phyloP scores from a whole-genome alignment of 2,113 vertebrate species.

The Ciconia maguari region DNA sequence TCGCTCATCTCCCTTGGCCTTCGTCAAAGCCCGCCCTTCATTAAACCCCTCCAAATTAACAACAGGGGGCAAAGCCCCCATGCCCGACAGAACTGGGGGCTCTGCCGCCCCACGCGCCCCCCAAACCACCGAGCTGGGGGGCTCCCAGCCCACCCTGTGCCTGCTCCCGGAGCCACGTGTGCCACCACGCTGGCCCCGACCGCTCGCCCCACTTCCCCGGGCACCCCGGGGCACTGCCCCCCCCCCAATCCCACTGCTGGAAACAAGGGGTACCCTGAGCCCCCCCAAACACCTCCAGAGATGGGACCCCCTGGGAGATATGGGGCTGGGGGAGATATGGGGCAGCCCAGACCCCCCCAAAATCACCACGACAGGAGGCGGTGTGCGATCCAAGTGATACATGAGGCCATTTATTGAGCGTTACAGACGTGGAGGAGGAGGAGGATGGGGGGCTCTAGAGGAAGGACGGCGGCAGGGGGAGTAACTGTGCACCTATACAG shows the following conservation, averaged over 20 bases:
- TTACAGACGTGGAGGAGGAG: neutral
- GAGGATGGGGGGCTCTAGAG: neutral
- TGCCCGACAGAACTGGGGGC: neutral
- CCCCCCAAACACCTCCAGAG: neutral
- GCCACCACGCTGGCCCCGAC: neutral
- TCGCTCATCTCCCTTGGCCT: neutral
- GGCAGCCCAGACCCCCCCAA: neutral
- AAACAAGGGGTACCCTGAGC: neutral
- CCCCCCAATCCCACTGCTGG: neutral
- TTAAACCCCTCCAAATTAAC: neutral
- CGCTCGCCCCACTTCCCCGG: too few relatives aligned
- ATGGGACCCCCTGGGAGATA: neutral
- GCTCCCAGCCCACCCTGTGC: neutral
- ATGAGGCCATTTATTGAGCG: slow-evolving; percentile 56
- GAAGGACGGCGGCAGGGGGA: neutral
- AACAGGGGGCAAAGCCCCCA: neutral
- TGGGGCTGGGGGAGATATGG: neutral
- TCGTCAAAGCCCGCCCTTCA: neutral
- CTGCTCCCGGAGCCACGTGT: neutral
- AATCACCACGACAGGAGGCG: neutral
- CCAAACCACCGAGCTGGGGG: neutral
- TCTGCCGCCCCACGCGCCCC: neutral
- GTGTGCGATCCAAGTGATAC: slow-evolving; percentile 33
- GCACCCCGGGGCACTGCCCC: too few relatives aligned
- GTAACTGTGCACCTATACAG: slow-evolving; percentile 56